Conservation (phyloP, 2,888 invertebrate species). For the Parnassius orleans region DNA sequence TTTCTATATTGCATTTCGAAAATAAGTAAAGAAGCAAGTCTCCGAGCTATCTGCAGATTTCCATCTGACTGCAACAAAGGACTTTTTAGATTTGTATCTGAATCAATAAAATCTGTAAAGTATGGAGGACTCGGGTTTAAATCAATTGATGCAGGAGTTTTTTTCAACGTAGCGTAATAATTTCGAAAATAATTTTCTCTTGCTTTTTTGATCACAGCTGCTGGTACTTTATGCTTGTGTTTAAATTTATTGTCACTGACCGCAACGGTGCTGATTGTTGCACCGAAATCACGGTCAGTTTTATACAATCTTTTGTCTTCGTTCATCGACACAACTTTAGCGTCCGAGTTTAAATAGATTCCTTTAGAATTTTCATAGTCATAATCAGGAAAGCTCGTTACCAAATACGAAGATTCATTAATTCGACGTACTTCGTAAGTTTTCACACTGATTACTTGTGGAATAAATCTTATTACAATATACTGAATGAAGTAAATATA, state of each 20-base stretch:
- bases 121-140: background rate
- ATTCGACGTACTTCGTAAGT: conserved; percentile 63
- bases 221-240: conserved; percentile 40
- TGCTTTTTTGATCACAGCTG: conserved; percentile 50
- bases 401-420: conserved; percentile 60
- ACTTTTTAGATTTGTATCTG: conserved; percentile 12
- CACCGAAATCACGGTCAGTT: background rate
- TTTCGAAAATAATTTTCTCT: conserved; percentile 61
- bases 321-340: conserved; percentile 30
- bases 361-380: conserved; percentile 38
- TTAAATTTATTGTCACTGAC: conserved; percentile 41
- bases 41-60: conserved; percentile 51
- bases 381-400: conserved; percentile 54
- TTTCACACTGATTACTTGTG: conserved; percentile 47
- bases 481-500: conserved; percentile 49
- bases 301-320: conserved; percentile 31
- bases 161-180: conserved; percentile 45
- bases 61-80: conserved; percentile 28
- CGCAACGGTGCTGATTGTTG: conserved; percentile 33
- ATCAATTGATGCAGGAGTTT: conserved; percentile 17
- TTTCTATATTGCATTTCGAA: conserved; percentile 14
- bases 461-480: conserved; percentile 44
- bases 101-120: conserved; percentile 14
- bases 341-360: conserved; percentile 23
- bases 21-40: conserved; percentile 41